Percentiles rank a stretch among this genome's conserved stretches.
phyloP scores from a whole-genome alignment of 2,113 vertebrate genomes.

The Clupea harengus region DNA sequence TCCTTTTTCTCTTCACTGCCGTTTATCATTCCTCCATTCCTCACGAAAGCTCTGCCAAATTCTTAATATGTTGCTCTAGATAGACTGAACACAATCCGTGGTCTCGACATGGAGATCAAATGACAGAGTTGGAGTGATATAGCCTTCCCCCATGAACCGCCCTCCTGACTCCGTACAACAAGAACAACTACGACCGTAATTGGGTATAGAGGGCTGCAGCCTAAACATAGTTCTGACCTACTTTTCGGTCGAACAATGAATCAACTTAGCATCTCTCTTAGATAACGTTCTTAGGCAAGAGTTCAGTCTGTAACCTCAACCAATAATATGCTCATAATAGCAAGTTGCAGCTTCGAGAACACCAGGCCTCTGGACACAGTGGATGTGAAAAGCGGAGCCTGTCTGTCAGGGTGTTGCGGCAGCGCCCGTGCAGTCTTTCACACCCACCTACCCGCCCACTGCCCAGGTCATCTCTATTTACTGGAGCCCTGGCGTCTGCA shows the following conservation, averaged over 20 bases:
- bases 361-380: not conserved
- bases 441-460: not conserved
- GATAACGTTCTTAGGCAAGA: not conserved
- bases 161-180: not conserved
- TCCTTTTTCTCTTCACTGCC: not conserved
- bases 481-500: not conserved
- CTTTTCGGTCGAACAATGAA: slow-evolving; percentile 6
- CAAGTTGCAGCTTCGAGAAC: not conserved
- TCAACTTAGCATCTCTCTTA: not conserved
- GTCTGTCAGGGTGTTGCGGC: not conserved
- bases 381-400: not conserved
- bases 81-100: not conserved
- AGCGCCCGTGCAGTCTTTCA: not conserved
- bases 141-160: not conserved
- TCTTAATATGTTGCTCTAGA: not conserved
- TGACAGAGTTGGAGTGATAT: slow-evolving; percentile 18
- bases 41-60: not conserved
- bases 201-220: not conserved
- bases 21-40: not conserved
- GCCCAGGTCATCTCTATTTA: not conserved
- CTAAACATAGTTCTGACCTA: slow-evolving; percentile 28
- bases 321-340: not conserved
- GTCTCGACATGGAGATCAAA: slow-evolving; percentile 20
- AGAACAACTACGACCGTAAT: slow-evolving; percentile 9
- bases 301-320: not conserved